Evolutionary conservation across 2,888 invertebrate species (phyloP), one percentile per base, ranked within the genome.

Genomic region (Troglohyphantes excavatus): DNA sequence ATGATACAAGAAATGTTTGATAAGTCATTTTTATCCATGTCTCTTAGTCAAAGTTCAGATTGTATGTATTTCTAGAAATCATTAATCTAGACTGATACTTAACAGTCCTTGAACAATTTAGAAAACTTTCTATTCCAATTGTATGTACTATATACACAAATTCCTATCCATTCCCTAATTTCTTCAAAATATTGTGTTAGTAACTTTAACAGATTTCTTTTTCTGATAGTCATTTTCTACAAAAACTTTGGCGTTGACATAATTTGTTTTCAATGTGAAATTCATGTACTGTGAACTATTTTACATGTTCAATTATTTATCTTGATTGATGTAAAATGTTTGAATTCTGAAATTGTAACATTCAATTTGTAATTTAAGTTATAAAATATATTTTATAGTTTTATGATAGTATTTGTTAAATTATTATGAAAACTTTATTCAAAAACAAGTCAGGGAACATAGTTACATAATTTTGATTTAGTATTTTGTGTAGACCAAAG

Each of bases 351-450:
- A 63, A 75, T n/a, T 78, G 43, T 78, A 75, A 59, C 19, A 61
- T 65, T 78, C 29, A 65, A 17, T 78, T 78, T 43, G 68, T 70
- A 29, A 21, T 78, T 78, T 78, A 65, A 63, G 43, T 39, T 65
- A 78, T 43, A 65, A 26, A 78, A 63, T 39, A 39, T 78, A 65
- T 65, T 78, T 78, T 78, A 78, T 78, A 26, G 39, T 43, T 75
- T 65, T 65, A 53, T 53, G 53, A n/a, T 21, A n/a, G n/a, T n/a
- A n/a, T n/a, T n/a, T n/a, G n/a, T n/a, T n/a, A n/a, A n/a, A n/a
- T n/a, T n/a, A n/a, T n/a, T n/a, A n/a, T n/a, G n/a, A n/a, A n/a
- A n/a, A n/a, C n/a, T n/a, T n/a, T n/a, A n/a, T n/a, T n/a, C n/a
- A n/a, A n/a, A n/a, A n/a, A n/a, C n/a, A n/a, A n/a, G n/a, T n/a